These are phyloP conservation scores for Phylloscopus trochilus DNA, from an alignment of 2,113 vertebrate species.

Conservation along the genomic window DNA sequence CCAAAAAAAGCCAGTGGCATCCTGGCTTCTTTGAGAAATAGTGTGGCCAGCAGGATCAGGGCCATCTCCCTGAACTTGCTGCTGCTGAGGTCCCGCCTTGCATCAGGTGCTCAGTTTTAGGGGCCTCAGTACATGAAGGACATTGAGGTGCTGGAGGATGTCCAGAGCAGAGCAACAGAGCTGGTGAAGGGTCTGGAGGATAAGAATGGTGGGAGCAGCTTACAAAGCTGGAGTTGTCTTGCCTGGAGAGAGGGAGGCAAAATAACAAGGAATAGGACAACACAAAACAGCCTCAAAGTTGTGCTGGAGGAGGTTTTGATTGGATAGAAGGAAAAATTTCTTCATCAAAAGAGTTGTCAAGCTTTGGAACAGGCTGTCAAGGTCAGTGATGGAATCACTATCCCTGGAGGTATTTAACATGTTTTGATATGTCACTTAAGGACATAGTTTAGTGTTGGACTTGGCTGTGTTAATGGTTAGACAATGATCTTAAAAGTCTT, in stretches of 20 bases:
- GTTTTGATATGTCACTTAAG: neutral
- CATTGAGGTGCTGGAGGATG: no score
- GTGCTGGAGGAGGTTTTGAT: neutral
- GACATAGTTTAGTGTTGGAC: neutral
- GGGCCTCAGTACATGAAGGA: neutral
- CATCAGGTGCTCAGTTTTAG: neutral
- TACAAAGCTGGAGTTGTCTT: neutral
- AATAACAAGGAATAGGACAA: neutral
- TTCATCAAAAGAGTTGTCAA: neutral
- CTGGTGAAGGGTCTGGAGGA: neutral
- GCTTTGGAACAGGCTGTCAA: neutral
- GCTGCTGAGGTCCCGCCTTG: neutral
- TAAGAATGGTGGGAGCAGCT: neutral
- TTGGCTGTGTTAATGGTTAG: neutral
- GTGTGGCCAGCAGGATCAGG: neutral
- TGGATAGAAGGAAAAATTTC: neutral
- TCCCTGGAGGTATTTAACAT: neutral
- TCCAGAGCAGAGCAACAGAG: neutral
- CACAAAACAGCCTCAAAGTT: neutral
- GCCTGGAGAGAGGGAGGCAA: neutral
- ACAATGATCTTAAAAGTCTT: neutral
- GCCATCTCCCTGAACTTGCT: neutral
- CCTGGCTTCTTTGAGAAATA: neutral
- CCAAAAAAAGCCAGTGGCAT: neutral
- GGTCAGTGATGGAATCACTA: neutral